Conservation (phyloP, 1,140 invertebrate genomes). For the Heliconius hermathena region DNA sequence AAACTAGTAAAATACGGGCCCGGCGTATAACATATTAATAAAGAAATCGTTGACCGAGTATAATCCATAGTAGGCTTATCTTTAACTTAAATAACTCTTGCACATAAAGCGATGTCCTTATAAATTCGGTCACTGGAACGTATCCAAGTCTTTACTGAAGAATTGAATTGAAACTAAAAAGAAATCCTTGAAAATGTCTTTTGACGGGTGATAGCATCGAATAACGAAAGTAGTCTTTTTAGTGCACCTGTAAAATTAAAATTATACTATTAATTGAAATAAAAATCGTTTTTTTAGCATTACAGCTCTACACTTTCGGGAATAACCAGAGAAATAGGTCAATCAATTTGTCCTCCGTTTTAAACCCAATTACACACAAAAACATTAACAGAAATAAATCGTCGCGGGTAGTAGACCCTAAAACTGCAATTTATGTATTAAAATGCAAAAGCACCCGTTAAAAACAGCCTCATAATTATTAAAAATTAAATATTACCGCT, state of each 20-base stretch:
- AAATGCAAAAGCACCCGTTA: too few relatives aligned
- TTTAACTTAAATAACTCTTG: background rate
- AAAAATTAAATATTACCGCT: too few relatives aligned
- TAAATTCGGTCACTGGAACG: conserved; percentile 30
- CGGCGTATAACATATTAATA: too few relatives aligned
- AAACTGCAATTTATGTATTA: too few relatives aligned
- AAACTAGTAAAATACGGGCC: too few relatives aligned
- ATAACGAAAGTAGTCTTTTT: background rate
- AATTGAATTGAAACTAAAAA: background rate
- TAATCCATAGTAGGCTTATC: background rate
- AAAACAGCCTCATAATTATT: too few relatives aligned
- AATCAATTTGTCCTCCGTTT: background rate
- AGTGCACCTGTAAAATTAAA: background rate
- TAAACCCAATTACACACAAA: too few relatives aligned
- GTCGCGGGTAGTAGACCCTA: too few relatives aligned
- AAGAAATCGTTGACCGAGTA: background rate
- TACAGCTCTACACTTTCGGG: background rate
- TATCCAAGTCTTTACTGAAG: conserved; percentile 28
- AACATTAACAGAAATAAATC: too few relatives aligned
- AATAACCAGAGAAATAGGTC: background rate
- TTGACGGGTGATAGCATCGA: conserved; percentile 7
- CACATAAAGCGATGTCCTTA: conserved; percentile 17
- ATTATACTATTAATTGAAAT: background rate
- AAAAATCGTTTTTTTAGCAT: background rate
- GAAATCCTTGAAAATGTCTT: conserved; percentile 17